These are phyloP conservation scores for Fragum whitleyi DNA, from an alignment of 2,888 invertebrate species.

Conservation along the genomic window DNA sequence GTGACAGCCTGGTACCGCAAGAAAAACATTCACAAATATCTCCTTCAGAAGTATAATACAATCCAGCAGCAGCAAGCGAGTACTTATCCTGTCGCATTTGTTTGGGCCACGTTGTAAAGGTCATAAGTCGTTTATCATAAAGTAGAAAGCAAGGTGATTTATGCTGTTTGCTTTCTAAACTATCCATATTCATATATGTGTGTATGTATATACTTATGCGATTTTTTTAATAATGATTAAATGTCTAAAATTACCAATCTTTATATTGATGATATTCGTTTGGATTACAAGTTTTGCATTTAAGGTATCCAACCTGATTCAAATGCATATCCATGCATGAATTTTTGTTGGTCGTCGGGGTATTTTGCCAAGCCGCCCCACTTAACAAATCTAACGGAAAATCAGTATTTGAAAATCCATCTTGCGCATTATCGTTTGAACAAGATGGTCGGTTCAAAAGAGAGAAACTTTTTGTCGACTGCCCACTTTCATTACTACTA, in stretches of 20 bases:
- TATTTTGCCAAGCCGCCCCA: not conserved
- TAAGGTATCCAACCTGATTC: slow-evolving; percentile 5
- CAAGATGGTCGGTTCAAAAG: not conserved
- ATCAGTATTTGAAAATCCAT: slow-evolving; percentile 6
- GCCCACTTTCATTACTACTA: not conserved
- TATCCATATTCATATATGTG: not conserved
- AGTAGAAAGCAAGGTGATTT: not conserved
- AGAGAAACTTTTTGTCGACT: not conserved
- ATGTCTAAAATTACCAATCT: not conserved
- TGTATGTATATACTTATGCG: not conserved
- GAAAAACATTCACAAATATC: slow-evolving; percentile 28
- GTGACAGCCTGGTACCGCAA: slow-evolving; percentile 7
- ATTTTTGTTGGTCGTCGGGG: not conserved
- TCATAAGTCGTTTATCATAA: not conserved
- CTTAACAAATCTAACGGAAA: slow-evolving; percentile 8
- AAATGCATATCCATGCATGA: not conserved
- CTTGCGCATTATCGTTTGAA: slow-evolving; percentile 10
- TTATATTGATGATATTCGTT: slow-evolving; percentile 16
- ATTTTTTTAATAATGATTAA: not conserved
- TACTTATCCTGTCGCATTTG: slow-evolving; percentile 15
- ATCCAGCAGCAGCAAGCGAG: slow-evolving; percentile 5
- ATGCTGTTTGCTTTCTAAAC: not conserved
- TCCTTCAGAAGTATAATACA: slow-evolving; percentile 18
- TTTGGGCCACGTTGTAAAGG: slow-evolving; percentile 22
- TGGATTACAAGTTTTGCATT: slow-evolving; percentile 11